These are phyloP conservation scores for Geotrypetes seraphini DNA, from an alignment of 2,797 vertebrate genomes.

Conservation along the genomic window DNA sequence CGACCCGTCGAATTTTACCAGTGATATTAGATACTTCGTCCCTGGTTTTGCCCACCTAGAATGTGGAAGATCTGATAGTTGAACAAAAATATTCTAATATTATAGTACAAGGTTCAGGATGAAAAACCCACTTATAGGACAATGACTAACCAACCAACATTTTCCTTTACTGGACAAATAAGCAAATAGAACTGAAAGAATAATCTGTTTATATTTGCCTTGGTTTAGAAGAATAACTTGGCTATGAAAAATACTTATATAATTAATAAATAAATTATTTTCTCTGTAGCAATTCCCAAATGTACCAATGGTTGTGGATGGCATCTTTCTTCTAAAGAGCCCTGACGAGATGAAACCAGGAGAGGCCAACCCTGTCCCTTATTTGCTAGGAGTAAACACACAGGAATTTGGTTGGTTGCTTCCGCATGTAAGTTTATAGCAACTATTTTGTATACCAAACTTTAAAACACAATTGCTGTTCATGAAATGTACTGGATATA, in stretches of 20 bases:
- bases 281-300: slow-evolving; percentile 12
- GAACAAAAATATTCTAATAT: neutral
- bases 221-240: neutral
- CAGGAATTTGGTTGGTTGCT: slow-evolving; percentile 40
- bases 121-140: neutral
- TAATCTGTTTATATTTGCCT: neutral
- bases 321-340: slow-evolving; percentile 33
- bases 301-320: slow-evolving; percentile 26
- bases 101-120: neutral
- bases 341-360: slow-evolving; percentile 24
- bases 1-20: too few relatives aligned
- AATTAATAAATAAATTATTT: neutral
- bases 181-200: neutral
- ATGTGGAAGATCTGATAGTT: too few relatives aligned
- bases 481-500: neutral
- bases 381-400: slow-evolving; percentile 38
- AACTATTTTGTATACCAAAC: neutral
- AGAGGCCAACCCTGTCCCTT: slow-evolving; percentile 30
- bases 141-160: too few relatives aligned
- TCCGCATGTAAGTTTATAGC: slow-evolving; percentile 25
- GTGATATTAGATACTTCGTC: too few relatives aligned
- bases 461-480: neutral
- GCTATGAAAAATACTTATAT: neutral
- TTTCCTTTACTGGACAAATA: too few relatives aligned
- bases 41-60: too few relatives aligned